Evolutionary conservation across 2,888 invertebrate species (phyloP), one percentile per base, ranked within the genome.

Genomic region (Protodeltote pygarga): DNA sequence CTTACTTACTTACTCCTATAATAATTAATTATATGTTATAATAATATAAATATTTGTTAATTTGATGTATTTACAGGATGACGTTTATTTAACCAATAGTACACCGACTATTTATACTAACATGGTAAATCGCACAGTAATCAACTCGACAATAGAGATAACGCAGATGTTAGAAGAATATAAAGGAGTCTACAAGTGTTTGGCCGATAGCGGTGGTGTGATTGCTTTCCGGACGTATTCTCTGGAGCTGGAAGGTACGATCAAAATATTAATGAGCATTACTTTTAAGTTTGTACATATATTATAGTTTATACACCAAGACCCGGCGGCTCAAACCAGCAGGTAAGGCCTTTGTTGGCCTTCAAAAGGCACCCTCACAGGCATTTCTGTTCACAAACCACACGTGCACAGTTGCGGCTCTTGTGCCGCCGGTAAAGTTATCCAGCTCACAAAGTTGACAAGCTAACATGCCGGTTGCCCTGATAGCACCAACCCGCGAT

Each of bases 81-180:
- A 23, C 1, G 14, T 15, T 11, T 15, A 31, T n/a, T 13, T 73
- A 14, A 11, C 3, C 14, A 61, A 64, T 34, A 42, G 61, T 32
- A 47, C 64, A 74, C 57, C 75, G 54, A 0, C 44, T 6, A 53
- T 70, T 13, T 64, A 74, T n/a, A 67, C 54, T 6, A 59, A 73
- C 3, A 24, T 48, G 9, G 32, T 75, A 11, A 73, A 84, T 51
- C 65, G 66, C 1, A 81, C 80, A 0, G 60, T 66, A 6, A 62
- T 85, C 0, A 85, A 83, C 46, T 87, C 90, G 1, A 81, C 80
- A 0, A 54, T 89, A 9, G 39, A 59, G 5, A 82, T 87, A 29
- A 41, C 32, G 3, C 59, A 65, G 25, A 77, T 85, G 67, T 57
- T 71, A 13, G 74, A 77, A 0, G 74, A 80, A 19, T 58, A 77